Conservation (phyloP, 2,797 vertebrate species). For the Galago senegalensis region DNA sequence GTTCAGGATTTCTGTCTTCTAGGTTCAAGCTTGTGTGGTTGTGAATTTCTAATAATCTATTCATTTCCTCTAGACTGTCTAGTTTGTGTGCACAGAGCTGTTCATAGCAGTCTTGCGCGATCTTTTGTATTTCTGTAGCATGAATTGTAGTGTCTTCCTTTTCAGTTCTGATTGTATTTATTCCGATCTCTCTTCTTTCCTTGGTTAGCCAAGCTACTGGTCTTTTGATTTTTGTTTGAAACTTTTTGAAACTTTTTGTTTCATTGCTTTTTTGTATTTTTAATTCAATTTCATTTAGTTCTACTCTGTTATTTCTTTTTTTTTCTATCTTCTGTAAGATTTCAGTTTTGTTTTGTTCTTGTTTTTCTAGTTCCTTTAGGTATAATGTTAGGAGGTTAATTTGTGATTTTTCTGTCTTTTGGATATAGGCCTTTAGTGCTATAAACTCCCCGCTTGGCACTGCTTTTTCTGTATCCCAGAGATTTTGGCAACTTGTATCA, state of each 20-base stretch:
- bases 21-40: background rate
- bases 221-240: background rate
- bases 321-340: background rate
- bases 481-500: too few relatives aligned
- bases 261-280: background rate
- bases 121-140: background rate
- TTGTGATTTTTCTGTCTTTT: too few relatives aligned
- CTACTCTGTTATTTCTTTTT: background rate
- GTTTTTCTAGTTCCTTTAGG: background rate
- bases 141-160: background rate
- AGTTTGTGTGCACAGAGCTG: background rate
- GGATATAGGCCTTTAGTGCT: too few relatives aligned
- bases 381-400: too few relatives aligned
- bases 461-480: too few relatives aligned
- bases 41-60: background rate
- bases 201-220: background rate
- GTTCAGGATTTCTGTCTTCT: background rate
- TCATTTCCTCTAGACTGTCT: background rate
- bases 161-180: background rate
- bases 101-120: background rate
- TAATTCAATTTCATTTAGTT: background rate
- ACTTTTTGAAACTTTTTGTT: background rate
- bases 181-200: background rate
- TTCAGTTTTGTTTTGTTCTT: background rate
- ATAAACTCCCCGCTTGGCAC: too few relatives aligned